Base-by-base conservation (phyloP, 1,140 invertebrate genomes). In the Nomia melanderi region DNA sequence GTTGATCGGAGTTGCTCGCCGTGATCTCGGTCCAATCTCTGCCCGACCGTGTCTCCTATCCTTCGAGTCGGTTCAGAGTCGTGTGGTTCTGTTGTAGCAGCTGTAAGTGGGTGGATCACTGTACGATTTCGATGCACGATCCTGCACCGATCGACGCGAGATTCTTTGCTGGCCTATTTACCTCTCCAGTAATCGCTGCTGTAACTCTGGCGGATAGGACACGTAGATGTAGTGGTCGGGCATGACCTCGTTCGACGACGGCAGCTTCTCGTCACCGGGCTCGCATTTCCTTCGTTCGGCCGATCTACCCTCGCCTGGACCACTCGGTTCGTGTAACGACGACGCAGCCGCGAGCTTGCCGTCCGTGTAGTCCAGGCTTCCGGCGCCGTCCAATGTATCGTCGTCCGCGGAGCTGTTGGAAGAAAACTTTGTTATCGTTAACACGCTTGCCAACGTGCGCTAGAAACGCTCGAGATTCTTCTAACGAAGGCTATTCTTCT, bases 151-250 rank as follows among this genome's bases (percentile, higher is more conserved):
- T 47, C 29, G 1, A 3, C 27, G n/a, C 11, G 7, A 11, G 23
- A 23, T 41, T 50, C n/a, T n/a, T n/a, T 17, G n/a, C n/a, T 64
- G 25, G 17, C 20, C 31, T 50, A 73, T 53, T 77, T 95, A 96
- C 95, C 96, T 96, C 93, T 96, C 96, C 70, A 96, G 93, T 80
- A 96, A 93, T 64, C 96, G 93, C 82, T 96, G 94, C 90, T 97
- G 96, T 44, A 97, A 93, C 91, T 97, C 96, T 17, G 96, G 96
- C 64, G 96, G 96, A 93, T 97, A 97, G 60, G 96, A 96, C 75
- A 96, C 96, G 90, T 96, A 97, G 81, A 97, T 97, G 90, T 97
- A 97, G 89, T 96, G 96, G 91, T 96, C 94, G 23, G 93, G 86
- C 83, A 88, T 86, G 2, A 89, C 89, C 41, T 90, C 90, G 64